A percentile compares a stretch with the other conserved stretches of the same genome.
phyloP scores from a whole-genome alignment of 2,113 vertebrate genomes.

The Ornithorhynchus anatinus region DNA sequence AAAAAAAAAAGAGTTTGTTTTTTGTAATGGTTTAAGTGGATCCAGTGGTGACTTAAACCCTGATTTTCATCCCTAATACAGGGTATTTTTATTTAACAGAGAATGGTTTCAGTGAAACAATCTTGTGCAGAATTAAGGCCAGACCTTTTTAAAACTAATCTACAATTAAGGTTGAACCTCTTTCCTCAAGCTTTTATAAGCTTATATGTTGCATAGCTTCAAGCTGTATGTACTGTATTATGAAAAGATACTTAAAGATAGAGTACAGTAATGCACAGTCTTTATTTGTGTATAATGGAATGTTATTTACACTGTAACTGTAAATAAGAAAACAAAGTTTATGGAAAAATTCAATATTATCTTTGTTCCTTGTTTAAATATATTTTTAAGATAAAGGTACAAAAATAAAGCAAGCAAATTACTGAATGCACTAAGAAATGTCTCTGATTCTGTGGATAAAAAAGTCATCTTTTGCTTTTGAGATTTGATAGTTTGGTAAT shows the following conservation, averaged over 20 bases:
- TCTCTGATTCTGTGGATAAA: conserved; percentile 23
- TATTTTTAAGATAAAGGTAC: conserved; percentile 82
- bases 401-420: conserved; percentile 75
- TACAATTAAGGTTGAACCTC: conserved; percentile 65
- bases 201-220: conserved; percentile 69
- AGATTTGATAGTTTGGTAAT: background rate
- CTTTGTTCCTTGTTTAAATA: conserved; percentile 79
- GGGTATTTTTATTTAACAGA: conserved; percentile 65
- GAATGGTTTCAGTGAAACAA: conserved; percentile 79
- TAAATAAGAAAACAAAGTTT: conserved; percentile 81
- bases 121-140: conserved; percentile 66
- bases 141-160: conserved; percentile 63
- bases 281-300: conserved; percentile 77
- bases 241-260: conserved; percentile 73
- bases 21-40: conserved; percentile 66
- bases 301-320: conserved; percentile 71
- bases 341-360: conserved; percentile 79
- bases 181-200: conserved; percentile 60
- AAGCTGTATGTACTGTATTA: conserved; percentile 70
- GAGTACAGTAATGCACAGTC: conserved; percentile 64
- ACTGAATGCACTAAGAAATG: conserved; percentile 67
- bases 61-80: conserved; percentile 58
- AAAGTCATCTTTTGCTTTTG: conserved; percentile 32
- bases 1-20: conserved; percentile 46
- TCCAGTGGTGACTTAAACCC: conserved; percentile 63